phyloP scores from a whole-genome alignment of 2,797 vertebrate genomes.

The Tadarida brasiliensis region DNA sequence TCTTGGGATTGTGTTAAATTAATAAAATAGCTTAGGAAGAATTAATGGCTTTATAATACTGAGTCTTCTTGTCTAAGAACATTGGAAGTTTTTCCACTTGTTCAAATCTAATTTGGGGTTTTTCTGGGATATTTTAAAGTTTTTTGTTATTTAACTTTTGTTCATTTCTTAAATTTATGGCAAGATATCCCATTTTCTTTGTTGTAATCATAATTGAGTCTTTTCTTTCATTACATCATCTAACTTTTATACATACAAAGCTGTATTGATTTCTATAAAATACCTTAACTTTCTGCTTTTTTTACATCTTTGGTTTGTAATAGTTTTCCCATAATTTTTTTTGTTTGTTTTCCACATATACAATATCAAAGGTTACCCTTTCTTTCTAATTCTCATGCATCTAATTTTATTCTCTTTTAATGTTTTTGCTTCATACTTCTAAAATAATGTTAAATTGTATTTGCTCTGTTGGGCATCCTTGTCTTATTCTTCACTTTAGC shows the following conservation, averaged over 20 bases:
- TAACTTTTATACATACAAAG: not conserved
- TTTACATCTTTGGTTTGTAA: not conserved
- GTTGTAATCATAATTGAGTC: not conserved
- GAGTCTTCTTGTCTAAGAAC: not conserved
- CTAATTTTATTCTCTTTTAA: not conserved
- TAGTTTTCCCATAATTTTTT: not conserved
- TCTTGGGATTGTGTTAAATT: not conserved
- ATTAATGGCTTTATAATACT: not conserved
- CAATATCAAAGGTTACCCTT: not conserved
- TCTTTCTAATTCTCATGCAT: not conserved
- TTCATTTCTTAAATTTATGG: not conserved
- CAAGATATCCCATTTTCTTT: not conserved
- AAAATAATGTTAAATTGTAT: not conserved
- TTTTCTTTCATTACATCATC: not conserved
- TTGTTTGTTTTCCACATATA: not conserved
- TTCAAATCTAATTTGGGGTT: not conserved
- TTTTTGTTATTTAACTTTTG: conserved; percentile 36
- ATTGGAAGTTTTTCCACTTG: not conserved
- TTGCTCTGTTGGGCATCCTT: not conserved
- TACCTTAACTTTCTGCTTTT: not conserved
- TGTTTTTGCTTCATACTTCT: not conserved
- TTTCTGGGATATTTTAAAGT: not conserved
- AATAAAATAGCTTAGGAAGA: not conserved
- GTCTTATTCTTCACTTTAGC: not conserved
- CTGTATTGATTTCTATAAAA: not conserved